Evolutionary conservation across 2,888 invertebrate species (phyloP), one percentile per base, ranked within the genome.

Genomic region (Andrena haemorrhoa): DNA sequence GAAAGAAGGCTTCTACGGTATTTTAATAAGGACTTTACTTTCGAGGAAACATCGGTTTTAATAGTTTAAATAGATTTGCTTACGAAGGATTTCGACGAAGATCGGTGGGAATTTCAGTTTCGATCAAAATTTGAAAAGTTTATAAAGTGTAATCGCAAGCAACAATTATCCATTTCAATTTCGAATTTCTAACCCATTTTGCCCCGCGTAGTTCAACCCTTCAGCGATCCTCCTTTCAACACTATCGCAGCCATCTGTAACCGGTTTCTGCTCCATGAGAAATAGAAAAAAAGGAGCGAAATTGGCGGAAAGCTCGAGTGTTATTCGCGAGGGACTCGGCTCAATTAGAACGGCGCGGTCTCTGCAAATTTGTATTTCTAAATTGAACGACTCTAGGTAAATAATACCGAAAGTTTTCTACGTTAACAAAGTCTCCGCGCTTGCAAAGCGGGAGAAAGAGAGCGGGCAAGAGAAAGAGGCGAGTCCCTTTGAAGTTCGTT

Each of bases 361-460:
- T 75, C 66, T 60, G 80, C 41, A 82, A 82, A 82, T 81, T 82
- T 82, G 75, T 81, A 75, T 72, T 82, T 80, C 82, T 35, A 63
- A 81, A 82, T 81, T 82, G 81, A 75, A 81, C 68, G 68, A 56
- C 51, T 23, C 71, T 49, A 63, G 41, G 68, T 75, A 82, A 82
- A 82, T 75, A 82, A 82, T 75, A 81, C 71, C 47, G 51, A 49
- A 79, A 79, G 49, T 79, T 79, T 82, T 66, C 80, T 61, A 74
- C 65, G 71, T 71, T 70, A 82, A 82, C 79, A 70, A 79, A 82
- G 70, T 82, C 35, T 31, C 16, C 31, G 51, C 23, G 26, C 26
- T 10, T 4, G 12, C 31, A 23, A 23, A 26, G 56, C 47, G 56
- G 16, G 2, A 20, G 2, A 8, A 41, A 12, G 6, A 8, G 33